These are phyloP conservation scores for Ophion ventricosus DNA, from an alignment of 2,888 invertebrate species.

Conservation along the genomic window DNA sequence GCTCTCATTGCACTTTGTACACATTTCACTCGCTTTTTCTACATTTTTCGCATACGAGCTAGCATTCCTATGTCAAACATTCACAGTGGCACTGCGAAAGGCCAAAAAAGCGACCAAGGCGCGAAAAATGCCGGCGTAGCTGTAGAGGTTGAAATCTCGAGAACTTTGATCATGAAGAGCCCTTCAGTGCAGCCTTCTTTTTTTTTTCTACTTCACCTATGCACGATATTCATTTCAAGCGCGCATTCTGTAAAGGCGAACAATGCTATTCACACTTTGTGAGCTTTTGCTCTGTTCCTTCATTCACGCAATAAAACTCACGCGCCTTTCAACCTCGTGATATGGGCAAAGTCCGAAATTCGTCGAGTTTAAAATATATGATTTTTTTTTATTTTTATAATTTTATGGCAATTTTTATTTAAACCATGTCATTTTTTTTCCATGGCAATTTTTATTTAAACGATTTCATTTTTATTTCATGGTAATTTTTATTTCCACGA, in stretches of 20 bases:
- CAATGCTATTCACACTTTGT: slow-evolving; percentile 3
- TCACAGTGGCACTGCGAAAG: background rate
- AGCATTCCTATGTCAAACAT: background rate
- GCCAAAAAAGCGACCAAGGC: background rate
- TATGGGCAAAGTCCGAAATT: background rate
- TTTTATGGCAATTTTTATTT: background rate
- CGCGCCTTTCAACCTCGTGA: background rate
- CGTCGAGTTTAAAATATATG: too few species aligned
- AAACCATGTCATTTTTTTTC: background rate
- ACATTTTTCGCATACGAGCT: slow-evolving; percentile 1
- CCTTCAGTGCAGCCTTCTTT: slow-evolving; percentile 9
- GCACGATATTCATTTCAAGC: background rate
- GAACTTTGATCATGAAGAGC: slow-evolving; percentile 45
- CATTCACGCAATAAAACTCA: background rate
- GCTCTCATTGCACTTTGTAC: slow-evolving; percentile 12
- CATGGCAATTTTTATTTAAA: background rate
- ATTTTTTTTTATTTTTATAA: too few species aligned
- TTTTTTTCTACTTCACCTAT: background rate
- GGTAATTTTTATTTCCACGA: background rate
- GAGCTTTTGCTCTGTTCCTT: background rate
- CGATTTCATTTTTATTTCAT: background rate
- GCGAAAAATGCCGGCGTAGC: background rate
- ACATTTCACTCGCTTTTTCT: slow-evolving; percentile 6
- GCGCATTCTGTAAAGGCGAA: background rate
- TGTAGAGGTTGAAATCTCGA: slow-evolving; percentile 1